These are phyloP conservation scores for Caenorhabditis zanzibari DNA, from an alignment of 2,888 invertebrate genomes.

Conservation along the genomic window DNA sequence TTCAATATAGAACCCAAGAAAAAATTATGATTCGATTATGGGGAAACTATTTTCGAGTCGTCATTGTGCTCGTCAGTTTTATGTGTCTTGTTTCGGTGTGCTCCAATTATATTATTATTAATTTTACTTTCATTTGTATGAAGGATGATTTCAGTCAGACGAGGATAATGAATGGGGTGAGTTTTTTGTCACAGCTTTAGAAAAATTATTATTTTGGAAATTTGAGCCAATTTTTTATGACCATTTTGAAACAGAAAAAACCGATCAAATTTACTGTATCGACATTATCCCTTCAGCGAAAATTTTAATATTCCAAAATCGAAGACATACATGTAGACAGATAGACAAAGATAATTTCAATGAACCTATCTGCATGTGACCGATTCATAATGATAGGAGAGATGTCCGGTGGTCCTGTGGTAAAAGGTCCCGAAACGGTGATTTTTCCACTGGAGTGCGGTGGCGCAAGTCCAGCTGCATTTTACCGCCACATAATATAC, in stretches of 20 bases:
- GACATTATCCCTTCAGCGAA: too few species aligned
- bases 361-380: too few species aligned
- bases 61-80: slow-evolving; percentile 68
- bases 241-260: background rate
- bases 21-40: slow-evolving; percentile 39
- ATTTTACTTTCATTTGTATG: slow-evolving; percentile 79
- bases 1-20: background rate
- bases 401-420: too few species aligned
- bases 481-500: too few species aligned
- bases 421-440: too few species aligned
- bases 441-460: too few species aligned
- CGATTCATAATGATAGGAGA: too few species aligned
- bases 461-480: too few species aligned
- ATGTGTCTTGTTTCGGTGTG: slow-evolving; percentile 74
- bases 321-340: too few species aligned
- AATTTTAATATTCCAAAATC: too few species aligned
- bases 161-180: slow-evolving; percentile 53
- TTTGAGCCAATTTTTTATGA: background rate
- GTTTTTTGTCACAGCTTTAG: background rate
- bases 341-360: too few species aligned
- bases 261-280: too few species aligned
- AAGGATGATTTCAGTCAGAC: slow-evolving; percentile 61
- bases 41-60: slow-evolving; percentile 66
- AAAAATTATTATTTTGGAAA: background rate
- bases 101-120: slow-evolving; percentile 75